These are phyloP conservation scores for Peribatodes rhomboidaria DNA, from an alignment of 2,888 invertebrate genomes.

Conservation along the genomic window DNA sequence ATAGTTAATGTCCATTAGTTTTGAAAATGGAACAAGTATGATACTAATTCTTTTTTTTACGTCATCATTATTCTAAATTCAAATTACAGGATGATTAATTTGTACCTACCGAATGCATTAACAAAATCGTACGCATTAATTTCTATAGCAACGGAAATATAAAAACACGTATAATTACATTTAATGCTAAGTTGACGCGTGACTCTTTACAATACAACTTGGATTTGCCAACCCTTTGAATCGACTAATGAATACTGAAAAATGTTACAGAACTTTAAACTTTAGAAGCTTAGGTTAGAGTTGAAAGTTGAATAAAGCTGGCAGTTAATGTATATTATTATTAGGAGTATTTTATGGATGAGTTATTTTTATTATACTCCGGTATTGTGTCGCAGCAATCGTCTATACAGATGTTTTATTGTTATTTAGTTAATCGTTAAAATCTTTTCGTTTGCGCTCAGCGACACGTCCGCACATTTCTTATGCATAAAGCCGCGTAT, in stretches of 20 bases:
- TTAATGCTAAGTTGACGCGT: conserved; percentile 80
- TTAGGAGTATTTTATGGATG: conserved; percentile 79
- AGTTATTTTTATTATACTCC: conserved; percentile 81
- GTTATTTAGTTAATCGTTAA: conserved; percentile 60
- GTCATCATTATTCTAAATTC: conserved; percentile 24
- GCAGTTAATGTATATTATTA: conserved; percentile 72
- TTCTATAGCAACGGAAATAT: conserved; percentile 79
- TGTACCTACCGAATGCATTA: conserved; percentile 34
- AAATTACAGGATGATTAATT: conserved; percentile 42
- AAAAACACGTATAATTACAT: conserved; percentile 77
- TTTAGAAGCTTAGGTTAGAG: conserved; percentile 52
- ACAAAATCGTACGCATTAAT: conserved; percentile 60
- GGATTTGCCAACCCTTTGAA: conserved; percentile 86
- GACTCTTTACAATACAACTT: conserved; percentile 82
- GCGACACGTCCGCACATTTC: conserved; percentile 42
- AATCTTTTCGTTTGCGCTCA: conserved; percentile 50
- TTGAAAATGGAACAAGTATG: conserved; percentile 27
- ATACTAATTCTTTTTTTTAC: conserved; percentile 4
- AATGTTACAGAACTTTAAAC: conserved; percentile 46
- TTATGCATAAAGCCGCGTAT: conserved; percentile 9
- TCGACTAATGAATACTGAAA: conserved; percentile 75
- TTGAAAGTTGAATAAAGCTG: conserved; percentile 42
- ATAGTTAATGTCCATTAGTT: background rate
- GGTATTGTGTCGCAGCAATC: conserved; percentile 61
- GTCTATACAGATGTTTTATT: conserved; percentile 59